Percentiles rank a stretch among this genome's conserved stretches.
These are phyloP conservation scores for Rhynchonycteris naso DNA, from an alignment of 2,797 vertebrate genomes.

Conservation along the genomic window DNA sequence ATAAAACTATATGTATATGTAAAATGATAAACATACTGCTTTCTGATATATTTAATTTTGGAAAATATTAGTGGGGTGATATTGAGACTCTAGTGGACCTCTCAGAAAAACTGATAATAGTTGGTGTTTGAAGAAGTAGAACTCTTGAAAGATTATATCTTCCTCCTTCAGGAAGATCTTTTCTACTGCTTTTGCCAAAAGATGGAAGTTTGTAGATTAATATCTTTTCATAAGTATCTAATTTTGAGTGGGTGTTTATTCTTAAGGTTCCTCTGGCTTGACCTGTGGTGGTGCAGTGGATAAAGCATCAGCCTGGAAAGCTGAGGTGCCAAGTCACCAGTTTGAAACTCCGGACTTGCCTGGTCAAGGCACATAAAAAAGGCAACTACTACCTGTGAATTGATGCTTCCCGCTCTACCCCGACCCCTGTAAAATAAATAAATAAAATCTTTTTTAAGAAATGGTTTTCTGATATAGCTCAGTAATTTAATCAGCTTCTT, in stretches of 20 bases:
- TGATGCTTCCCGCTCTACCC: too few relatives aligned
- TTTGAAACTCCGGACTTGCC: too few relatives aligned
- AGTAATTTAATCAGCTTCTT: slow-evolving; percentile 35
- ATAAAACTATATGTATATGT: slow-evolving; percentile 25
- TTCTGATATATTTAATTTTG: slow-evolving; percentile 53
- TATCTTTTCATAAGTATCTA: slow-evolving; percentile 12
- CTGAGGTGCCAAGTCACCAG: too few relatives aligned
- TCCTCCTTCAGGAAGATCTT: neutral
- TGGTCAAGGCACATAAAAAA: too few relatives aligned
- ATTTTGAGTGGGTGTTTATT: slow-evolving; percentile 3
- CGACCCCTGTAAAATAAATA: too few relatives aligned
- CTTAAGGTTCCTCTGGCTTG: neutral
- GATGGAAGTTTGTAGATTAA: neutral
- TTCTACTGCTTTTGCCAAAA: slow-evolving; percentile 36
- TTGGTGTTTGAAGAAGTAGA: slow-evolving; percentile 35
- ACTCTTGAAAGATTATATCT: neutral
- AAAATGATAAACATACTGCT: slow-evolving; percentile 1
- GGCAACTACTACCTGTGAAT: too few relatives aligned
- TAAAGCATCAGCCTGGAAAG: too few relatives aligned
- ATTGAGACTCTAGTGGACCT: neutral
- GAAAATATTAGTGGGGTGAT: neutral
- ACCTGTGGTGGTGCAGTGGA: too few relatives aligned
- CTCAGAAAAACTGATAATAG: slow-evolving; percentile 20
- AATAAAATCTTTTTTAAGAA: too few relatives aligned
- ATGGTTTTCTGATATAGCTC: neutral